Percentiles rank a stretch among this genome's conserved stretches.
Conservation (phyloP, 2,888 invertebrate genomes). For the Leptarthrus brevirostris region DNA sequence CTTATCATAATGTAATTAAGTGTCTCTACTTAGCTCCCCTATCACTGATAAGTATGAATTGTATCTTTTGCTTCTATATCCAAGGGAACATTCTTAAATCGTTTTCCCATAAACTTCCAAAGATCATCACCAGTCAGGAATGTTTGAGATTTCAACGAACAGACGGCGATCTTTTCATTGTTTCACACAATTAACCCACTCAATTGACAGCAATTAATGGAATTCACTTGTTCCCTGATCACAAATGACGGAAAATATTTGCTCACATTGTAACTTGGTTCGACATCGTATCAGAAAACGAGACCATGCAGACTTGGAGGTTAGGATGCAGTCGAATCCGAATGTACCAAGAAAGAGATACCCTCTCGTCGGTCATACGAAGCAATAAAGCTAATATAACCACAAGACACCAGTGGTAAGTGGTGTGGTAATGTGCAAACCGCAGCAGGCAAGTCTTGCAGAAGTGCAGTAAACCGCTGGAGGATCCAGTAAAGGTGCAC, state of each 20-base stretch:
- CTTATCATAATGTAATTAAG: no score
- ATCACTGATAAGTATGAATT: no score
- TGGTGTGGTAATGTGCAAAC: conserved; percentile 9
- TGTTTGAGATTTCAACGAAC: conserved; percentile 51
- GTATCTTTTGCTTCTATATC: no score
- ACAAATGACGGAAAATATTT: conserved; percentile 34
- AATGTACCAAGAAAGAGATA: no score
- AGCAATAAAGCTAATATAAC: conserved; percentile 11
- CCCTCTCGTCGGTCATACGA: background rate
- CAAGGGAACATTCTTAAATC: no score
- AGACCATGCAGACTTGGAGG: background rate
- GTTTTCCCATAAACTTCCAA: conserved; percentile 5
- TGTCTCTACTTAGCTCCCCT: no score
- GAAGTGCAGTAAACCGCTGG: background rate
- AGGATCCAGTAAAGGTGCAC: conserved; percentile 2
- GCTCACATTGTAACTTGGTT: conserved; percentile 24
- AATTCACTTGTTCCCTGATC: conserved; percentile 51
- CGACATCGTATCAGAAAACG: background rate
- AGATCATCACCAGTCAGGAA: conserved; percentile 46
- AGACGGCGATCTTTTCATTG: conserved; percentile 49
- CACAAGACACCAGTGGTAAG: background rate
- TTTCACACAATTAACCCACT: conserved; percentile 58
- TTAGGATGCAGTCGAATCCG: conserved; percentile 8
- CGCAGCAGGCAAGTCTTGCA: background rate
- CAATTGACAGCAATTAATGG: conserved; percentile 58